phyloP scores from a whole-genome alignment of 2,113 vertebrate genomes.

The Toxostoma redivivum region DNA sequence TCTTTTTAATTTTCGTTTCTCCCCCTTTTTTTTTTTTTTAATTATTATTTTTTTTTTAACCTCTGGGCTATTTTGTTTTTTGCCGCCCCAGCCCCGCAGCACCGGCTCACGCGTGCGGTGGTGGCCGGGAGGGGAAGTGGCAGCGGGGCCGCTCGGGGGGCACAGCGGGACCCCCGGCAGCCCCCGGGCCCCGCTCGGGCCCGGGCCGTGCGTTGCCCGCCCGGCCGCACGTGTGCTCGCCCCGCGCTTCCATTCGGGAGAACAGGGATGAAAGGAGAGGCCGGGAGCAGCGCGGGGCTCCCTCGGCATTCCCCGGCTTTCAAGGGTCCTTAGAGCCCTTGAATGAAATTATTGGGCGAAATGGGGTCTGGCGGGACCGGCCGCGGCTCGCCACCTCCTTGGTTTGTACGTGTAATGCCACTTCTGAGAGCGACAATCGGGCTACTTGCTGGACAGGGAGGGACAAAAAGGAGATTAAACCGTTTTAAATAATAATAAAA shows the following conservation, averaged over 20 bases:
- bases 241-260: conserved; percentile 17
- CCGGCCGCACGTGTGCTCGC: conserved; percentile 27
- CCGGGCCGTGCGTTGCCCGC: not conserved
- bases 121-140: not conserved
- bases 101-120: not conserved
- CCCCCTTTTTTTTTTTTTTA: too few relatives aligned
- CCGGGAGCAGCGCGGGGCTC: conserved; percentile 30
- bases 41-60: not conserved
- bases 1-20: not conserved
- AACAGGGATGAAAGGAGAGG: conserved; percentile 43
- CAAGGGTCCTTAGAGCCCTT: conserved; percentile 75
- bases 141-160: not conserved
- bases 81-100: not conserved
- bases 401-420: conserved; percentile 68
- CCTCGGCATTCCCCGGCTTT: conserved; percentile 59
- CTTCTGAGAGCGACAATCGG: conserved; percentile 73
- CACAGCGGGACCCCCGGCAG: not conserved
- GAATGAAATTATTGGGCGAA: conserved; percentile 74
- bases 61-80: not conserved
- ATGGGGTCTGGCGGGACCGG: conserved; percentile 65
- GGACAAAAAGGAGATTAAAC: conserved; percentile 72
- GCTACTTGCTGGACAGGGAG: conserved; percentile 65
- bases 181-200: not conserved
- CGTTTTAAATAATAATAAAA: conserved; percentile 71
- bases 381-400: conserved; percentile 48